Base-by-base conservation (phyloP, 1,140 invertebrate genomes). In the Theocolax elegans region DNA sequence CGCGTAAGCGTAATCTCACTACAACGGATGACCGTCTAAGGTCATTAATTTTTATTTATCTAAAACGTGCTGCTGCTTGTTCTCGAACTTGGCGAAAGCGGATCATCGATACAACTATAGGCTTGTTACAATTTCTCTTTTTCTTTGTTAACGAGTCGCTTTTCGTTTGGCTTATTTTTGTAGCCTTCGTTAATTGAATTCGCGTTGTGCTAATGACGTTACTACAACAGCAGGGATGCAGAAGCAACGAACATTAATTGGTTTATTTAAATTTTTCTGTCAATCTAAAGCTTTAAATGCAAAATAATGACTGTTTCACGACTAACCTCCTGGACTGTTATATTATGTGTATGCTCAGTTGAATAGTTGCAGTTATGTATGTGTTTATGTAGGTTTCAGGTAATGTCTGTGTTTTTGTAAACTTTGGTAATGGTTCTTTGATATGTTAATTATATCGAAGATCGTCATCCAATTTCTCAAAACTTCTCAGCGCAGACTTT, bases 401-500 rank as follows among this genome's bases (percentile, higher is more conserved):
- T 19, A 27, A 4, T 40, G 13, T 65, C 17, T 29, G 17, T 54
- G 19, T 44, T 3, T 62, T 12, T 31, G n/a, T 63, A 51, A 62
- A 27, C 17, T 46, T 63, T 69, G 23, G 49, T 31, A 53, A n/a
- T 68, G 15, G 2, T 21, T 56, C 17, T 6, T 58, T 70, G 68
- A 70, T 70, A 70, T 70, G 68, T 70, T 70, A 64, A 63, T 63
- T 70, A 63, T 63, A 56, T 63, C 31, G 53, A 69, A 54, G 49
- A 60, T 63, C 67, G 49, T 60, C 38, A 56, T 62, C 17, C 65
- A 46, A 70, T 48, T 63, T 46, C 58, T 44, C 38, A 40, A 15
- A 69, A 40, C 10, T 68, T 72, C 17, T 35, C 8, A 12, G 10
- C 15, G 23, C 60, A 48, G 21, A 19, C 10, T 15, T 58, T 70